Evolutionary conservation across 1,140 invertebrate genomes (phyloP), one percentile per base, ranked within the genome.

Genomic region (Diuraphis noxia): DNA sequence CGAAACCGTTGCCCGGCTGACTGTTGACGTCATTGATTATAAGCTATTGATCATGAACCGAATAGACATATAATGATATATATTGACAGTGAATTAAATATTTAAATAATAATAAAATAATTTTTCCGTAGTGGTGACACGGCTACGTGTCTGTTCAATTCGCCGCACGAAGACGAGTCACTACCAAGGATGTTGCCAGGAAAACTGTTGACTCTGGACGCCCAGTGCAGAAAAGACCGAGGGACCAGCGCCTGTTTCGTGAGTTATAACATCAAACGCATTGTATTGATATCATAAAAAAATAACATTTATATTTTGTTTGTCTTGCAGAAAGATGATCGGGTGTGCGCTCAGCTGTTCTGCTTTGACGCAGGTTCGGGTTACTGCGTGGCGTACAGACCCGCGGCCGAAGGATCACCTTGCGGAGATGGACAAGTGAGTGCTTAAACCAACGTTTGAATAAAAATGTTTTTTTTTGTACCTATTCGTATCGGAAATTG

Each of bases 311-410:
- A 8, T n/a, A n/a, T n/a, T 38, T 56, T 56, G 38, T 56, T 10
- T 40, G 9, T 5, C 85, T 1, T 63, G 93, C 93, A 96, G 96
- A 98, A 98, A 96, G 98, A 99, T 93, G 98, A 98, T 94, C 95
- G 98, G 89, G 98, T 99, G 40, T 99, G 98, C 94, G 97, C 98
- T 56, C 98, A 99, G 94, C 95, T 99, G 91, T 99, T 99, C 94
- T 99, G 98, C 94, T 98, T 98, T 94, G 98, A 99, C 94, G 96
- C 97, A 79, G 97, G 97, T 82, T 98, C 97, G 92, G 98, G 98
- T 25, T 99, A 98, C 94, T 99, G 98, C 94, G 98, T 99, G 88
- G 98, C 98, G 86, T 99, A 98, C 94, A 94, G 98, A 93, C 98
- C 98, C 25, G 98, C 98, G 36, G 98, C 98, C 8, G 98, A 99